Conservation (phyloP, 2,888 invertebrate genomes). For the Carpatolechia fugitivella region DNA sequence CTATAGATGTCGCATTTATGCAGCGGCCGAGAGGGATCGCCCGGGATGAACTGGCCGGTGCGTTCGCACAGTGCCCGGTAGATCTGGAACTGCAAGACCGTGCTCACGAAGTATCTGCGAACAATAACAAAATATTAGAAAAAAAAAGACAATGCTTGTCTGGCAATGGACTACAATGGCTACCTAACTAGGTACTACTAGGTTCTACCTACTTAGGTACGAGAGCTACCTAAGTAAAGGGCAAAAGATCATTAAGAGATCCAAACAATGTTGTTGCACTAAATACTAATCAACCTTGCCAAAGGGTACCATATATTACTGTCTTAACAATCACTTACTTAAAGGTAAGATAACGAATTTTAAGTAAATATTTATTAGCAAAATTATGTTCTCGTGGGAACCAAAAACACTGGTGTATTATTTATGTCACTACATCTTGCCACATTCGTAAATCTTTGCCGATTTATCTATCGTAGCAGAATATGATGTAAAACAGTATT, state of each 20-base stretch:
- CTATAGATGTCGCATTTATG: constrained; percentile 96
- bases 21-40: constrained; percentile 85
- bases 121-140: constrained; percentile 15
- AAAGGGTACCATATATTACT: background rate
- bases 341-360: background rate
- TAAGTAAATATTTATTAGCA: background rate
- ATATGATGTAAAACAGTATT: constrained; percentile 12
- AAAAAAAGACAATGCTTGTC: no score
- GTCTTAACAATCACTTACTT: background rate
- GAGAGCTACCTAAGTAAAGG: no score
- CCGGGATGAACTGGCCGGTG: constrained; percentile 89
- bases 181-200: no score
- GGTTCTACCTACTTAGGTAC: no score
- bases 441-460: constrained; percentile 7
- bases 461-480: constrained; percentile 2
- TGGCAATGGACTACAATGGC: no score
- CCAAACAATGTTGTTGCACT: background rate
- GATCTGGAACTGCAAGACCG: constrained; percentile 95
- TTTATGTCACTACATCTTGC: constrained; percentile 5
- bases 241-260: background rate
- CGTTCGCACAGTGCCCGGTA: constrained; percentile 90
- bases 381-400: constrained; percentile 4
- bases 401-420: background rate
- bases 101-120: constrained; percentile 94
- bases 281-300: no score